Evolutionary conservation across 2,113 vertebrate species (phyloP).

Genomic region (Rhadina sibilatrix): DNA sequence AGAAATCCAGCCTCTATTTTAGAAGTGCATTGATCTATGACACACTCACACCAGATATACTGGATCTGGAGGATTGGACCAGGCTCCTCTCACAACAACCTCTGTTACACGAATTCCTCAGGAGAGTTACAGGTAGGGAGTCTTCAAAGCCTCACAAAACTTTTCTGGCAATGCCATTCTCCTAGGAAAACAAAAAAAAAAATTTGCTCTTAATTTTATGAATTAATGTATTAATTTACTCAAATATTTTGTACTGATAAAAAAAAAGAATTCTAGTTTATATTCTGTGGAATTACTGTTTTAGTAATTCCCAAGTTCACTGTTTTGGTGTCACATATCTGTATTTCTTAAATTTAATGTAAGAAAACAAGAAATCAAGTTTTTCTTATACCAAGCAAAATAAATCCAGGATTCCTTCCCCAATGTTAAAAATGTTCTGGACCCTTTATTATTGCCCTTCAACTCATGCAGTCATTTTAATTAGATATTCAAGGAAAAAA

Average conservation of each 20-base stretch:
- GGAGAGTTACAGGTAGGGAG: background rate
- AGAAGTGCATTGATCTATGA: background rate
- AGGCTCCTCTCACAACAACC: background rate
- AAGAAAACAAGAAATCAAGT: background rate
- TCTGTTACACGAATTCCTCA: fast-evolving
- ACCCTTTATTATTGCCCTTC: background rate
- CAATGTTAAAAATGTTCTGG: fast-evolving
- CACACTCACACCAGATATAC: background rate
- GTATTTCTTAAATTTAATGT: background rate
- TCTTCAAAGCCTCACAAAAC: background rate
- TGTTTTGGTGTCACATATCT: background rate
- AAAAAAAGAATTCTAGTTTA: background rate
- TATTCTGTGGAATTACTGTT: background rate
- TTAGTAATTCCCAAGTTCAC: background rate
- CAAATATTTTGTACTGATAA: background rate
- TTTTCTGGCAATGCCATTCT: background rate
- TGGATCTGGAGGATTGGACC: background rate
- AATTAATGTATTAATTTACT: background rate
- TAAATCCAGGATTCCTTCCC: background rate
- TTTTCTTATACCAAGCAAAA: background rate
- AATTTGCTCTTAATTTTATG: background rate
- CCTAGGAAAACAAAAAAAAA: fast-evolving
- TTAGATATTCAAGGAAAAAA: background rate
- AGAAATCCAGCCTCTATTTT: background rate
- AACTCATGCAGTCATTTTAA: background rate